Evolutionary conservation across 2,797 vertebrate species (phyloP).

Genomic region (Diglossa cyanea): DNA sequence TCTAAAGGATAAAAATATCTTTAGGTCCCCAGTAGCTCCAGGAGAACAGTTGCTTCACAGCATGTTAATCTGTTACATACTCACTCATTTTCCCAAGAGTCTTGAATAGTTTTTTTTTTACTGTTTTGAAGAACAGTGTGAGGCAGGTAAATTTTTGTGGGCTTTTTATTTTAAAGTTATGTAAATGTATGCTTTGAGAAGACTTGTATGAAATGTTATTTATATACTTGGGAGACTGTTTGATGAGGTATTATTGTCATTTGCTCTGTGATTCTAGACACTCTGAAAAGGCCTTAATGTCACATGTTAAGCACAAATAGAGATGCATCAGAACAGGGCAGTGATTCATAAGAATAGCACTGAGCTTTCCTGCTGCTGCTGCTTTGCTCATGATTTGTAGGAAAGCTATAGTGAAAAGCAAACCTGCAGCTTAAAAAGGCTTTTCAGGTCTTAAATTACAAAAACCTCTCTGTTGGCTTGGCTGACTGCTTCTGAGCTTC

Average conservation of each 20-base stretch:
- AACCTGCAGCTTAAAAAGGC: not conserved
- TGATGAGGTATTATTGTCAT: conserved; percentile 8
- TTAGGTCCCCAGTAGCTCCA: not conserved
- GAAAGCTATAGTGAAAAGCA: not conserved
- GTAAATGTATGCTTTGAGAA: conserved; percentile 4
- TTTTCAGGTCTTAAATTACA: conserved; percentile 15
- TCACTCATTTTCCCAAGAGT: not conserved
- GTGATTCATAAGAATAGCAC: not conserved
- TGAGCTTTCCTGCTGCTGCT: not conserved
- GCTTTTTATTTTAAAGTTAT: not conserved
- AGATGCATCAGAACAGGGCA: not conserved
- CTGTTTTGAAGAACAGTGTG: not conserved
- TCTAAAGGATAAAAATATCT: not conserved
- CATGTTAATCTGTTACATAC: not conserved
- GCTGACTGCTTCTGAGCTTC: not conserved
- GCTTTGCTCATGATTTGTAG: not conserved
- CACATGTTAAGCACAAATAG: conserved; percentile 2
- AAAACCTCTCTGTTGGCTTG: not conserved
- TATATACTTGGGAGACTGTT: not conserved
- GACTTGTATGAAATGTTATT: conserved; percentile 3
- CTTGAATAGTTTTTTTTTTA: not conserved
- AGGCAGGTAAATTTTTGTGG: not conserved
- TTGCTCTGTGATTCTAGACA: conserved; percentile 14
- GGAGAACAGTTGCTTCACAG: not conserved
- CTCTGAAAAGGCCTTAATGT: conserved; percentile 8